These are phyloP conservation scores for Tarsius wallacei DNA, from an alignment of 2,797 vertebrate genomes.

Conservation along the genomic window DNA sequence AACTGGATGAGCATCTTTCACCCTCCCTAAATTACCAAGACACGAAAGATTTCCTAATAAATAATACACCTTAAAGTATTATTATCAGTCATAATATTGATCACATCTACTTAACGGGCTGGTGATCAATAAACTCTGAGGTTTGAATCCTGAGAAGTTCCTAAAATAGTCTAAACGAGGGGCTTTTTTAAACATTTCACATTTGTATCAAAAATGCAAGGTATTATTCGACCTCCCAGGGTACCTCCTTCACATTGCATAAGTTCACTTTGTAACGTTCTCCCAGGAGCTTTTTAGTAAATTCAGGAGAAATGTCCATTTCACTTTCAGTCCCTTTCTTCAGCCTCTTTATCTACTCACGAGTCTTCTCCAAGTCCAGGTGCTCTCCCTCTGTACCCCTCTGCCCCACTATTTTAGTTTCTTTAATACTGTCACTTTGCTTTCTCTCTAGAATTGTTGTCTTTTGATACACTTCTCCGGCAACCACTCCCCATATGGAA, in stretches of 20 bases:
- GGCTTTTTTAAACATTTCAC: not conserved
- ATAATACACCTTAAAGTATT: conserved; percentile 45
- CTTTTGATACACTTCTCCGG: not conserved
- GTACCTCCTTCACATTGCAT: not conserved
- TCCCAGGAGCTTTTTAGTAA: conserved; percentile 13
- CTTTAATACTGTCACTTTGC: not conserved
- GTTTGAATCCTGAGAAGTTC: not conserved
- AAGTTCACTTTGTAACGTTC: not conserved
- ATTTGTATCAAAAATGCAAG: not conserved
- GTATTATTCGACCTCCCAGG: not conserved
- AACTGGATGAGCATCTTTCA: not conserved
- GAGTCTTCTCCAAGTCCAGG: not conserved
- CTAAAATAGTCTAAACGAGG: not conserved
- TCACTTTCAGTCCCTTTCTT: conserved; percentile 30
- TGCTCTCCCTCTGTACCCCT: not conserved
- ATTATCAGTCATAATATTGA: not conserved
- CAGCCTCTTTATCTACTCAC: not conserved
- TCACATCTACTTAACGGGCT: not conserved
- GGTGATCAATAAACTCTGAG: not conserved
- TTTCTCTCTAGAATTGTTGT: conserved; percentile 15
- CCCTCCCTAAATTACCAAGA: not conserved
- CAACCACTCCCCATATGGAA: not conserved
- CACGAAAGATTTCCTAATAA: conserved; percentile 5
- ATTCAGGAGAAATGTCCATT: conserved; percentile 40
- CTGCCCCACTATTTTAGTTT: not conserved